Conservation (phyloP, 2,888 invertebrate species). For the Chrysopilus asiliformis region DNA sequence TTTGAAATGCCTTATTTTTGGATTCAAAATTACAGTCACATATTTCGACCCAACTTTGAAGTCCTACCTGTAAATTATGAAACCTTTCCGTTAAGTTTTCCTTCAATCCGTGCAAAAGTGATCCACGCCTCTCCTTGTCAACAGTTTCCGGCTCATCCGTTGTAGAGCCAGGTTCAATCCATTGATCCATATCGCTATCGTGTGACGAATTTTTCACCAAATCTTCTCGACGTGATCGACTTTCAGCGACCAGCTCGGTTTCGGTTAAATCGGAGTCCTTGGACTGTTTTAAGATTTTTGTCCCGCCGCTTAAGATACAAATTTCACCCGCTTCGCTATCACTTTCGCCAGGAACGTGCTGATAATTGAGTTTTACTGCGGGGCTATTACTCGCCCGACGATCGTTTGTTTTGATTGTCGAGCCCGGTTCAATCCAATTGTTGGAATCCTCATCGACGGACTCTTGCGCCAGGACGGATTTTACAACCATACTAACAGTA, state of each 20-base stretch:
- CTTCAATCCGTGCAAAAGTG: conserved; percentile 25
- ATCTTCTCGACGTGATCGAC: too few species aligned
- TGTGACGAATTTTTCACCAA: conserved; percentile 8
- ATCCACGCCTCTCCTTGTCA: conserved; percentile 20
- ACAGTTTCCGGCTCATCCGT: conserved; percentile 25
- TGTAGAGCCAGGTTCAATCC: conserved; percentile 31
- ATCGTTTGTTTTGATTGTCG: conserved; percentile 10
- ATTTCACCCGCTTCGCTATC: conserved; percentile 4
- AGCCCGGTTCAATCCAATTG: conserved; percentile 17
- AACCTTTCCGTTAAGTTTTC: conserved; percentile 19
- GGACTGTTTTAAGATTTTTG: not conserved
- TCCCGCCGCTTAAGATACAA: not conserved
- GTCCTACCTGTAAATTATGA: conserved; percentile 18
- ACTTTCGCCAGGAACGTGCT: not conserved
- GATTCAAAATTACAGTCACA: too few species aligned
- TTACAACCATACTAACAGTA: conserved; percentile 45
- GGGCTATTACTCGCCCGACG: not conserved
- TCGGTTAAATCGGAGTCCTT: not conserved
- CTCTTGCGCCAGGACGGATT: conserved; percentile 39
- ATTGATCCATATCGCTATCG: conserved; percentile 20
- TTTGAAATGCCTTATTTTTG: not conserved
- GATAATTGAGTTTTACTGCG: not conserved
- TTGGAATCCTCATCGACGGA: conserved; percentile 11
- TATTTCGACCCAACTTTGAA: too few species aligned
- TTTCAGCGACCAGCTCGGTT: too few species aligned